Conservation (phyloP, 2,888 invertebrate species). For the Malachius bipustulatus region DNA sequence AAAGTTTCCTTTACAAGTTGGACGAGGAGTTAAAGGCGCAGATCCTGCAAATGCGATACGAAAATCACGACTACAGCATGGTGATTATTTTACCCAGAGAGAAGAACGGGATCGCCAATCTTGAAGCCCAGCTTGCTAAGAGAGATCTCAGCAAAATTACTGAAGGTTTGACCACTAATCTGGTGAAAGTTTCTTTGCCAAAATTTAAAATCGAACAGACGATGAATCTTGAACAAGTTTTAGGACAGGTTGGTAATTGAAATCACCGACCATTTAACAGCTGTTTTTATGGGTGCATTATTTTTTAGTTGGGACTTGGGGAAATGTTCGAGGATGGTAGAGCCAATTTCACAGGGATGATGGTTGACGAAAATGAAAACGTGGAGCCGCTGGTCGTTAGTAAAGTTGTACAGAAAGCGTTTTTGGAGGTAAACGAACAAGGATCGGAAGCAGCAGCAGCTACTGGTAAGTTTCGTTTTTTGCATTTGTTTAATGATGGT, state of each 20-base stretch:
- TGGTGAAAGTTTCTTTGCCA: conserved; percentile 53
- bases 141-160: conserved; percentile 40
- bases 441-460: conserved; percentile 79
- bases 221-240: conserved; percentile 42
- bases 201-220: conserved; percentile 61
- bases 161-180: conserved; percentile 33
- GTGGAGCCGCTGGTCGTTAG: conserved; percentile 45
- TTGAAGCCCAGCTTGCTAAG: conserved; percentile 44
- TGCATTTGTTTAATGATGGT: too few species aligned
- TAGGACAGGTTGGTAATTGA: too few species aligned
- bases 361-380: conserved; percentile 37
- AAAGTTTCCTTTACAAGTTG: conserved; percentile 37
- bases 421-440: conserved; percentile 77
- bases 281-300: too few species aligned
- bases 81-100: conserved; percentile 54
- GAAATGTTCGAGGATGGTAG: conserved; percentile 44
- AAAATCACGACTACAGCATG: conserved; percentile 51
- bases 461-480: conserved; percentile 68
- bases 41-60: conserved; percentile 54
- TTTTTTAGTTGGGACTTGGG: conserved; percentile 53
- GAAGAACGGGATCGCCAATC: conserved; percentile 43
- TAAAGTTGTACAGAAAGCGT: conserved; percentile 70
- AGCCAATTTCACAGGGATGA: conserved; percentile 55
- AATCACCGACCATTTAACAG: conserved; percentile 32
- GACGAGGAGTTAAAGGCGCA: conserved; percentile 39